Evolutionary conservation across 2,888 invertebrate species (phyloP).

Genomic region (Endomychus coccineus): DNA sequence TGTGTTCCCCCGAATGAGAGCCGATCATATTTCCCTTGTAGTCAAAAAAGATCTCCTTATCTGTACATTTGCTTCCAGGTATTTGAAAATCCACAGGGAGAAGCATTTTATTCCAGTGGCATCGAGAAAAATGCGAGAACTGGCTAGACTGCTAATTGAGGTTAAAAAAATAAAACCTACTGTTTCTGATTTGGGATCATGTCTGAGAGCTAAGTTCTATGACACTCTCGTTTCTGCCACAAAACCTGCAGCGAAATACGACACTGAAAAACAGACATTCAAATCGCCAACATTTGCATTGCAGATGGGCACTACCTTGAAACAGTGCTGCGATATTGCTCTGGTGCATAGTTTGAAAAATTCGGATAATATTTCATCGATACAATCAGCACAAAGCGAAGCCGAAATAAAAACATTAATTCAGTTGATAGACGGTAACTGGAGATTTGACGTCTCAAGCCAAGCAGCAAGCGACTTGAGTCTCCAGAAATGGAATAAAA

Average conservation of each 20-base stretch:
- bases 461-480: no score
- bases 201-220: slow-evolving; percentile 19
- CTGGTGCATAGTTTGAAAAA: slow-evolving; percentile 8
- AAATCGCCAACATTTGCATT: slow-evolving; percentile 11
- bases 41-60: slow-evolving; percentile 17
- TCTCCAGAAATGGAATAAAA: no score
- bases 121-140: slow-evolving; percentile 20
- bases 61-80: slow-evolving; percentile 17
- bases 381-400: no score
- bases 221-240: slow-evolving; percentile 19
- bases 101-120: slow-evolving; percentile 12
- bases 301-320: slow-evolving; percentile 15
- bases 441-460: no score
- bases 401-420: no score
- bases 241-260: slow-evolving; percentile 15
- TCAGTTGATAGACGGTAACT: no score
- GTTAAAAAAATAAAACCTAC: slow-evolving; percentile 11
- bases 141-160: slow-evolving; percentile 12
- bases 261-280: slow-evolving; percentile 11
- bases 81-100: slow-evolving; percentile 16
- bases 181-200: slow-evolving; percentile 12
- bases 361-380: no score
- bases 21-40: slow-evolving; percentile 15
- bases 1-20: slow-evolving; percentile 18
- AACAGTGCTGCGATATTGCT: slow-evolving; percentile 16